A percentile compares a stretch with the other conserved stretches of the same genome.
These are phyloP conservation scores for Trissoscelio sp. DNA, from an alignment of 2,888 invertebrate genomes.

Conservation along the genomic window DNA sequence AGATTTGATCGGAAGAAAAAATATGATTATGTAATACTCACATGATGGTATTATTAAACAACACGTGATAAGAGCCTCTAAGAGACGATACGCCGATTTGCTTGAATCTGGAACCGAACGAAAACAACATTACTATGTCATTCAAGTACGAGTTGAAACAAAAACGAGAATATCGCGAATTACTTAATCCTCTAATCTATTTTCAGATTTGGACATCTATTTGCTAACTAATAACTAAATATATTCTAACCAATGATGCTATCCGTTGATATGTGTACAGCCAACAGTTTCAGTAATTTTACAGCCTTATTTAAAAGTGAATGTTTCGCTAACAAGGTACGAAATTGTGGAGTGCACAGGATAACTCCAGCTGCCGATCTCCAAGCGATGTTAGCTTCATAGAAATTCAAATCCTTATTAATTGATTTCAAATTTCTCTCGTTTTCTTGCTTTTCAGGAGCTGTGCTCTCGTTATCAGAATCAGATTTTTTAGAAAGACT, in stretches of 20 bases:
- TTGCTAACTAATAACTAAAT: too few relatives aligned
- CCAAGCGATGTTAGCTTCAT: slow-evolving; percentile 80
- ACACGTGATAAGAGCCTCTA: slow-evolving; percentile 81
- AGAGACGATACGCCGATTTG: slow-evolving; percentile 79
- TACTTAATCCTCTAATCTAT: slow-evolving; percentile 32
- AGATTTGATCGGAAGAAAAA: too few relatives aligned
- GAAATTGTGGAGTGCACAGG: slow-evolving; percentile 85
- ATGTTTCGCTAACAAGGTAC: slow-evolving; percentile 82
- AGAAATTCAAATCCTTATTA: slow-evolving; percentile 70
- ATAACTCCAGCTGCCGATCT: slow-evolving; percentile 83
- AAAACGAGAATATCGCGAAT: slow-evolving; percentile 28
- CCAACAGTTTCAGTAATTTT: slow-evolving; percentile 76
- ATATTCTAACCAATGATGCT: slow-evolving; percentile 75
- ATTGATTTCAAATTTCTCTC: slow-evolving; percentile 27
- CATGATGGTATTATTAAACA: slow-evolving; percentile 78
- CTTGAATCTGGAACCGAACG: slow-evolving; percentile 75
- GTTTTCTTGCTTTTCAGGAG: slow-evolving; percentile 13
- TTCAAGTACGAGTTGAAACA: slow-evolving; percentile 3
- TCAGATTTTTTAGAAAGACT: not conserved
- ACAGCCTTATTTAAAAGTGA: slow-evolving; percentile 75
- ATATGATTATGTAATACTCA: slow-evolving; percentile 73
- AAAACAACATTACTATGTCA: slow-evolving; percentile 48
- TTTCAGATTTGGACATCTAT: slow-evolving; percentile 10
- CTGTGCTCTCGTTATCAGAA: slow-evolving; percentile 8
- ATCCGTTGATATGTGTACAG: slow-evolving; percentile 77